Evolutionary conservation across 1,140 invertebrate genomes (phyloP).

Genomic region (Drosophila pallidifrons): DNA sequence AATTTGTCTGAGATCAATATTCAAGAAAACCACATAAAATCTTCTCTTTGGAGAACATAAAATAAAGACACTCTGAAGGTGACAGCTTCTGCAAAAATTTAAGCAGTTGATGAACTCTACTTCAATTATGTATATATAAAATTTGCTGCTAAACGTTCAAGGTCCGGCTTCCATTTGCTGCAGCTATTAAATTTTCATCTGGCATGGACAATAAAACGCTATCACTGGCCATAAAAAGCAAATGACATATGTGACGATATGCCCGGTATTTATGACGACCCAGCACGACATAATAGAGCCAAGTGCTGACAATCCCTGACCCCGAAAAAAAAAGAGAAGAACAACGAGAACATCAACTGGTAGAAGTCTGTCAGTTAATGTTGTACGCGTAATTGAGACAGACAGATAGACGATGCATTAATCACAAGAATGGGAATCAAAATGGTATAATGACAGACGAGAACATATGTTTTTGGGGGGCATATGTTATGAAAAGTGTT

Average conservation of each 20-base stretch:
- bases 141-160: neutral
- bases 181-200: conserved; percentile 54
- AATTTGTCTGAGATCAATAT: too few species aligned
- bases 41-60: too few species aligned
- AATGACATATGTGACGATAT: conserved; percentile 69
- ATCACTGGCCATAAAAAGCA: conserved; percentile 52
- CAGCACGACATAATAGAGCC: conserved; percentile 19
- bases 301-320: conserved; percentile 16
- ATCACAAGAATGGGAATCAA: conserved; percentile 29
- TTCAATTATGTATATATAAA: conserved; percentile 6
- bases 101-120: neutral
- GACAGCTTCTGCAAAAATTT: neutral
- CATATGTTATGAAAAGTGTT: conserved; percentile 24
- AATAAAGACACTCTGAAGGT: too few species aligned
- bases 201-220: conserved; percentile 61
- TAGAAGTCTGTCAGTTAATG: neutral
- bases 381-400: conserved; percentile 20
- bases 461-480: conserved; percentile 1
- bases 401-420: conserved; percentile 32
- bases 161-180: neutral
- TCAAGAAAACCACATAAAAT: too few species aligned
- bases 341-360: neutral
- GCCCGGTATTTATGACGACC: conserved; percentile 51
- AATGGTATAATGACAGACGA: conserved; percentile 16
- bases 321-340: conserved; percentile 1